Conservation (phyloP, 2,888 invertebrate genomes). For the Plagiodera versicolora region DNA sequence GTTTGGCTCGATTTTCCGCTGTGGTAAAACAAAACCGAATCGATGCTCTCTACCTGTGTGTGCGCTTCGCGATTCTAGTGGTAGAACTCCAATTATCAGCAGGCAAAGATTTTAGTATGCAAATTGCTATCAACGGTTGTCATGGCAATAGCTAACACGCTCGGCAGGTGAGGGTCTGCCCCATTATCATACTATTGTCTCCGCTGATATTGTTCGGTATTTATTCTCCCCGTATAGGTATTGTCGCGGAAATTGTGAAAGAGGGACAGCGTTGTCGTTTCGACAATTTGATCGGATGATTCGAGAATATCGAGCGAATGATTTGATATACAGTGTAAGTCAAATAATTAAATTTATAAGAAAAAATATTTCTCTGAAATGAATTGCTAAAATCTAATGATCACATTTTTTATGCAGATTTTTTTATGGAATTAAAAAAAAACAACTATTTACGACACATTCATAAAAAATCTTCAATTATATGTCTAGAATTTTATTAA, state of each 20-base stretch:
- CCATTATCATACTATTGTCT: conserved; percentile 53
- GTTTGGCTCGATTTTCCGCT: background rate
- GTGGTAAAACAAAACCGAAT: background rate
- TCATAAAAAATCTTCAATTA: no score
- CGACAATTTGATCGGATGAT: no score
- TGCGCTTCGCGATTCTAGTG: conserved; percentile 18
- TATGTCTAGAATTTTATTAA: no score
- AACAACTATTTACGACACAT: no score
- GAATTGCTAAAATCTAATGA: no score
- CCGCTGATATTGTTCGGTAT: conserved; percentile 43
- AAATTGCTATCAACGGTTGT: conserved; percentile 47
- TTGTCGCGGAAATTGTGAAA: conserved; percentile 1
- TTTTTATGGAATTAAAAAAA: no score
- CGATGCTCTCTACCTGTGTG: conserved; percentile 22
- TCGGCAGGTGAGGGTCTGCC: conserved; percentile 47
- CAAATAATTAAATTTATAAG: no score
- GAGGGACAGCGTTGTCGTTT: background rate
- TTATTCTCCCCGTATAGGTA: conserved; percentile 40
- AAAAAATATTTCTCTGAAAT: no score
- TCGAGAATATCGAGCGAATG: no score
- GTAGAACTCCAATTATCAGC: conserved; percentile 46
- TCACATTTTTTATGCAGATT: no score
- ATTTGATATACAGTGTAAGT: no score
- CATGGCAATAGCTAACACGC: conserved; percentile 44
- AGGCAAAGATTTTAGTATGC: conserved; percentile 49